Conservation (phyloP, 2,113 vertebrate species). For the Lates calcarifer region DNA sequence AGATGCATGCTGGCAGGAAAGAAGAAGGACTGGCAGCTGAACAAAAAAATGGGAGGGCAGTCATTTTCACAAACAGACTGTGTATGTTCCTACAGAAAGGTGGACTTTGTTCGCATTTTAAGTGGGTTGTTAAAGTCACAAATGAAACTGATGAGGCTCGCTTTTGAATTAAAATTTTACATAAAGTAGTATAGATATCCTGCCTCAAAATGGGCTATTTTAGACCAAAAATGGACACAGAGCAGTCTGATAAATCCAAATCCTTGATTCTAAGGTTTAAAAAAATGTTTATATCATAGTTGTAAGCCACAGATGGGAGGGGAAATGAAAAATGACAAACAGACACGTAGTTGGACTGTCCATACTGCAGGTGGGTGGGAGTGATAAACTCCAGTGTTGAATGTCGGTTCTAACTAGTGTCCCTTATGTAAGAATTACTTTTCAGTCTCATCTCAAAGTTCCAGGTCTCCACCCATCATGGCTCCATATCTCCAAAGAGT, state of each 20-base stretch:
- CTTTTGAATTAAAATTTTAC: background rate
- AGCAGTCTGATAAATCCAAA: background rate
- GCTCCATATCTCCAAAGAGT: background rate
- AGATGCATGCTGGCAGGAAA: constrained; percentile 42
- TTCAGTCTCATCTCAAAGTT: background rate
- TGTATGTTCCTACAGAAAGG: background rate
- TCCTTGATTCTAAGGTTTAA: background rate
- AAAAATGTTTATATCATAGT: background rate
- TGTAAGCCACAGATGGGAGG: constrained; percentile 29
- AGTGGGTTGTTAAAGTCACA: background rate
- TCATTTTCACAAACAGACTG: background rate
- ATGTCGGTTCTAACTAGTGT: background rate
- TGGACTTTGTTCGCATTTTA: constrained; percentile 15
- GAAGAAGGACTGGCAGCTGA: constrained; percentile 37
- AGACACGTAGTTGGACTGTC: background rate
- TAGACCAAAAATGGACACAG: background rate
- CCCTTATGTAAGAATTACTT: background rate
- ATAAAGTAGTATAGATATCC: background rate
- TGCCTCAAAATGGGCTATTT: background rate
- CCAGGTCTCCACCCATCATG: background rate
- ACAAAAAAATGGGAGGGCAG: constrained; percentile 26
- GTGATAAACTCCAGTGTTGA: constrained; percentile 4
- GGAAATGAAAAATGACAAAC: constrained; percentile 18
- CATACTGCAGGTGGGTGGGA: constrained; percentile 6
- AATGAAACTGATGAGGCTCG: background rate